Percentiles rank a stretch among this genome's conserved stretches.
Conservation (phyloP, 2,888 invertebrate species). For the Alentia gelatinosa region DNA sequence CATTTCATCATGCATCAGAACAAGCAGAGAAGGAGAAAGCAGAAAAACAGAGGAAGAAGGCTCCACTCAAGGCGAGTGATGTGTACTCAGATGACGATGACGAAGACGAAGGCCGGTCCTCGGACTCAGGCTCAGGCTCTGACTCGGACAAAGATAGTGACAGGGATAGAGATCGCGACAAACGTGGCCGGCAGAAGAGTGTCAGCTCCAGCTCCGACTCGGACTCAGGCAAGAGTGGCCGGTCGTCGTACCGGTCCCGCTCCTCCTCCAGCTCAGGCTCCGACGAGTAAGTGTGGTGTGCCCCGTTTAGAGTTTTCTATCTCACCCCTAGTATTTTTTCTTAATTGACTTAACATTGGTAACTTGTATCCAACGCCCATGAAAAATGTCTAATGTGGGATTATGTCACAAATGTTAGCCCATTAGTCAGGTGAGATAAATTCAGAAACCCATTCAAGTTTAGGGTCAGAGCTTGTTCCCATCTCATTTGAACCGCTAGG, state of each 20-base stretch:
- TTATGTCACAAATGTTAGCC: no score
- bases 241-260: slow-evolving; percentile 70
- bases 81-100: slow-evolving; percentile 88
- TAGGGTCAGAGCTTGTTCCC: no score
- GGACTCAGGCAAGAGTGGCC: slow-evolving; percentile 68
- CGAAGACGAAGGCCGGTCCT: slow-evolving; percentile 70
- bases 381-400: no score
- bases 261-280: slow-evolving; percentile 72
- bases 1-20: no score
- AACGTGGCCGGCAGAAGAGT: slow-evolving; percentile 66
- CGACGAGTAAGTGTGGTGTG: slow-evolving; percentile 71
- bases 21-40: slow-evolving; percentile 89
- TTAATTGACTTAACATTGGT: no score
- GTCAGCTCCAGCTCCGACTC: slow-evolving; percentile 56
- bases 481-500: no score
- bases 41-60: slow-evolving; percentile 84
- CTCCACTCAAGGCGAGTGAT: slow-evolving; percentile 91
- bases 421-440: no score
- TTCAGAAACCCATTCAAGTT: no score
- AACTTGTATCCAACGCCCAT: no score
- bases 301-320: no score
- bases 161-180: background rate
- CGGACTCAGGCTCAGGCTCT: slow-evolving; percentile 58
- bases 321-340: no score
- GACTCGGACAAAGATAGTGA: slow-evolving; percentile 70